A percentile compares a stretch with the other conserved stretches of the same genome.
Evolutionary conservation across 2,797 vertebrate genomes (phyloP).

Genomic region (Falco novaeseelandiae): DNA sequence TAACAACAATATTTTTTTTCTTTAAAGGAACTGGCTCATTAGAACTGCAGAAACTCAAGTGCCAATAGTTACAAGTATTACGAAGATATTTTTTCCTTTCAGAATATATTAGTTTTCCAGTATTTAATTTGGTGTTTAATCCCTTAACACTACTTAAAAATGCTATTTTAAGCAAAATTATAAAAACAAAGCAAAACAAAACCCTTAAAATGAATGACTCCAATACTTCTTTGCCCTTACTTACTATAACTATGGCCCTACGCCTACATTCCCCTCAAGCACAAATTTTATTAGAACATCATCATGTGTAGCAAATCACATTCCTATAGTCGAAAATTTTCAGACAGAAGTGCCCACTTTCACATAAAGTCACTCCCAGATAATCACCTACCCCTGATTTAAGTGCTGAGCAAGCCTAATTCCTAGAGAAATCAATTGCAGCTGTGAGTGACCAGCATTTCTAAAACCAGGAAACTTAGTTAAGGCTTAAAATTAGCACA

Average conservation of each 20-base stretch:
- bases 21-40: neutral
- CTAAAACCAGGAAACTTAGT: neutral
- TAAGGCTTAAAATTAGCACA: neutral
- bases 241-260: neutral
- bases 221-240: neutral
- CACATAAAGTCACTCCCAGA: neutral
- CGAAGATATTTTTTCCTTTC: neutral
- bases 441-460: neutral
- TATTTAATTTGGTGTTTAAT: neutral
- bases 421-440: constrained; percentile 24
- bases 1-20: neutral
- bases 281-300: neutral
- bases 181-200: neutral
- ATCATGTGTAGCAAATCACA: neutral
- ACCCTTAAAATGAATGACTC: neutral
- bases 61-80: neutral
- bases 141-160: neutral
- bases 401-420: constrained; percentile 30
- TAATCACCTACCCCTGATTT: neutral
- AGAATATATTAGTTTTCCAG: neutral
- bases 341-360: neutral
- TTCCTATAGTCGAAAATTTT: neutral
- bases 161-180: neutral
- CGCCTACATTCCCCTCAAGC: neutral
- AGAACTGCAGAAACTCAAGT: neutral